A percentile compares a stretch with the other conserved stretches of the same genome.
phyloP scores from a whole-genome alignment of 37 sponge, comb jelly and placozoan species.

The Axinella damicornis region DNA sequence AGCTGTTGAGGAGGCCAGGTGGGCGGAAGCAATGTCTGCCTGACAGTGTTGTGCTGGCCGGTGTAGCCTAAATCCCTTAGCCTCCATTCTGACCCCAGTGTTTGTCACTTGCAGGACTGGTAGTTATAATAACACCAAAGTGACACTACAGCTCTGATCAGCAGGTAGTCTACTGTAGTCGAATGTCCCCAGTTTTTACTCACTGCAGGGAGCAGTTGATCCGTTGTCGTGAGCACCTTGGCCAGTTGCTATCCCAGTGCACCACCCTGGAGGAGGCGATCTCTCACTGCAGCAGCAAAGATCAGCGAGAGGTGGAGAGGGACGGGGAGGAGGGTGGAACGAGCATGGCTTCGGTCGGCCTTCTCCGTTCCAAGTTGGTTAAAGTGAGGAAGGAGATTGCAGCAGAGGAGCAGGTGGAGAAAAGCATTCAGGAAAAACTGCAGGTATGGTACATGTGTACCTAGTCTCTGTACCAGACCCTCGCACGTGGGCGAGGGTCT shows the following conservation, averaged over 20 bases:
- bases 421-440: neutral
- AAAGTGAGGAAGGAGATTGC: conserved; percentile 14
- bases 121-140: too few species aligned
- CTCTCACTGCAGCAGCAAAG: neutral
- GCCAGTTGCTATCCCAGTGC: neutral
- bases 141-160: too few species aligned
- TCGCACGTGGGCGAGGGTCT: too few species aligned
- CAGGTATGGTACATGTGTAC: neutral
- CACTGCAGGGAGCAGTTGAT: conserved; percentile 18
- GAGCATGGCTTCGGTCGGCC: conserved; percentile 1
- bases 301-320: neutral
- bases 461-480: too few species aligned
- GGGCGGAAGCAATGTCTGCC: neutral
- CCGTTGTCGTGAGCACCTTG: conserved; percentile 3
- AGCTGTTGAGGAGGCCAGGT: conserved; percentile 25
- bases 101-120: neutral
- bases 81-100: neutral
- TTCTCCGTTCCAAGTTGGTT: conserved; percentile 2
- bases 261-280: neutral
- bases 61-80: neutral
- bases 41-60: neutral
- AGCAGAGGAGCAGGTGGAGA: neutral
- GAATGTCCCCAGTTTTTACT: too few species aligned
- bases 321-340: neutral
- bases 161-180: too few species aligned